These are phyloP conservation scores for Euclidia mi DNA, from an alignment of 2,888 invertebrate genomes.

Conservation along the genomic window DNA sequence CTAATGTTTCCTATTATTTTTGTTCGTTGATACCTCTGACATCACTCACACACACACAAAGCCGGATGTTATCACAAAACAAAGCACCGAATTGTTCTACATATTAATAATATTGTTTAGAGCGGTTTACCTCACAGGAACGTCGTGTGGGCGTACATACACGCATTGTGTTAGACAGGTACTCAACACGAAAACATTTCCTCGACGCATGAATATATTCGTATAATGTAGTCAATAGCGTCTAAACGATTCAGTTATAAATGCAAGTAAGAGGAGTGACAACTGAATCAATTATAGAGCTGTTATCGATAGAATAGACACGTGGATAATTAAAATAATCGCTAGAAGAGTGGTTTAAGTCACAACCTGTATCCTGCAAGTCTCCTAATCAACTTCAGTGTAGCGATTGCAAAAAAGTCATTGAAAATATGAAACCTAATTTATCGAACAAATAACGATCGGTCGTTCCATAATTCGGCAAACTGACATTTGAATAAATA, in stretches of 20 bases:
- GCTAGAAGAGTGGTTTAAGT: too few species aligned
- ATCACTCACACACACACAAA: background rate
- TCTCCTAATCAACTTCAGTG: too few species aligned
- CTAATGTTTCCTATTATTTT: too few species aligned
- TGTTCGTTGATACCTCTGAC: too few species aligned
- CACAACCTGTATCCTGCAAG: too few species aligned
- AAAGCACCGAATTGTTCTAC: constrained; percentile 2
- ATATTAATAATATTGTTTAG: constrained; percentile 6
- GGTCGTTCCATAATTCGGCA: too few species aligned
- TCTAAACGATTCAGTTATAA: constrained; percentile 20
- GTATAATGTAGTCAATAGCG: constrained; percentile 18
- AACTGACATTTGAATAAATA: too few species aligned
- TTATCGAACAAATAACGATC: too few species aligned
- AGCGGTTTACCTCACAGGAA: constrained; percentile 25
- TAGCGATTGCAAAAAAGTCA: too few species aligned
- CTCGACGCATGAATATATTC: constrained; percentile 23
- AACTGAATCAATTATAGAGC: constrained; percentile 4
- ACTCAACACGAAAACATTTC: constrained; percentile 22
- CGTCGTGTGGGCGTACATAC: constrained; percentile 14
- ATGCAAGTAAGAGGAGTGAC: constrained; percentile 10
- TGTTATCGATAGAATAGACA: too few species aligned
- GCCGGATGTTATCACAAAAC: constrained; percentile 9
- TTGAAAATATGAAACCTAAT: too few species aligned
- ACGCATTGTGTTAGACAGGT: constrained; percentile 15
- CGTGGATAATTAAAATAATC: too few species aligned